Base-by-base conservation (phyloP, 2,888 invertebrate genomes). In the Brenthis hecate region DNA sequence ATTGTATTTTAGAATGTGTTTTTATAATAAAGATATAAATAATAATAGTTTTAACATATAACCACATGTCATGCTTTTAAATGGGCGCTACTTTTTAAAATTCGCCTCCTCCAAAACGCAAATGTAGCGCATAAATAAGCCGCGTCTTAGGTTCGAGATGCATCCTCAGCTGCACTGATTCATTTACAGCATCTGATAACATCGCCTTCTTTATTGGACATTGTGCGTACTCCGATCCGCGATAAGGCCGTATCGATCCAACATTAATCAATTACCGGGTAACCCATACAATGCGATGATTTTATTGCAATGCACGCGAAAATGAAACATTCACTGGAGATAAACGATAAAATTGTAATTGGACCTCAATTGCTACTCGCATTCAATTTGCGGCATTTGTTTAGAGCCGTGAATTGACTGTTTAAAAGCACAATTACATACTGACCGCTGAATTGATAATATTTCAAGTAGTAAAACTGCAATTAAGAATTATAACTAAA, bases 191-290 rank as follows among this genome's bases (percentile, higher is more conserved):
- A 81, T 84, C 82, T 81, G 91, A 92, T 91, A 89, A 77, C 78
- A 87, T 89, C 89, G 76, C 75, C 82, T 91, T 84, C 86, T 92
- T 91, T 92, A 92, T 92, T 88, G 88, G 84, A 89, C 89, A 90
- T 91, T 91, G 91, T 91, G 86, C 84, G 84, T 85, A 82, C 81
- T 78, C 80, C 78, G 91, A 91, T 91, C 69, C 66, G 50, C 77
- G 91, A 92, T 91, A 88, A 82, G 77, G 78, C 81, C 83, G 85
- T 90, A 88, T 81, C 83, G 85, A 78, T 84, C 87, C 83, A 81
- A 79, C 81, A 74, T 87, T 85, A 89, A 91, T 92, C 89, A 90
- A 79, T 76, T 78, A 66, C 76, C 81, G 62, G 70, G 69, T 71
- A 72, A 70, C 68, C 68, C 82, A 85, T 86, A 86, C 84, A 86